phyloP scores from a whole-genome alignment of 2,888 invertebrate genomes.

The Cosmorhoe ocellata region DNA sequence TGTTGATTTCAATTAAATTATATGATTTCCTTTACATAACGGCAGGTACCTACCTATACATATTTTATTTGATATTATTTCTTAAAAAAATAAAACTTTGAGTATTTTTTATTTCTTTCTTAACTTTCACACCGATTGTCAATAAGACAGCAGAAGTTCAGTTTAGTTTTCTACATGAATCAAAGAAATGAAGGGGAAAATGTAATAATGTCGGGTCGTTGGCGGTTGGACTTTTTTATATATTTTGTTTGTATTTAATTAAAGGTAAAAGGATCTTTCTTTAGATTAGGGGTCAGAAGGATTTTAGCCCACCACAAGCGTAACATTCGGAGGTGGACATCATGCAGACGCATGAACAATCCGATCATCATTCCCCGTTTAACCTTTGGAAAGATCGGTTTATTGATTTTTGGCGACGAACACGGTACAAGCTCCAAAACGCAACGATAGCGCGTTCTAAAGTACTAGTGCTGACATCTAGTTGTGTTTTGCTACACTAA shows the following conservation, averaged over 20 bases:
- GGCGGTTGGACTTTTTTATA: too few species aligned
- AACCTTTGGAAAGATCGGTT: conserved; percentile 77
- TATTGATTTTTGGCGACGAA: rapidly evolving
- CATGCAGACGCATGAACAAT: conserved; percentile 66
- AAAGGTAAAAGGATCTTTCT: conserved; percentile 51
- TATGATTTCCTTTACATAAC: too few species aligned
- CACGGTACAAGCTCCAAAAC: conserved; percentile 23
- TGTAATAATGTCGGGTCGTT: too few species aligned
- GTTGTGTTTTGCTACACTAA: conserved; percentile 7
- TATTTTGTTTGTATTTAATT: background rate
- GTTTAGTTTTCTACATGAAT: too few species aligned
- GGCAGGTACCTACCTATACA: too few species aligned
- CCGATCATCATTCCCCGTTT: conserved; percentile 79
- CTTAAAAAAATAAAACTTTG: too few species aligned
- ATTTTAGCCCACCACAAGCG: conserved; percentile 72
- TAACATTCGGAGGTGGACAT: conserved; percentile 75
- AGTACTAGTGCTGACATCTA: conserved; percentile 54
- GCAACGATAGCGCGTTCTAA: conserved; percentile 53
- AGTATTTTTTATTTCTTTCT: too few species aligned
- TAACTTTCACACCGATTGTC: too few species aligned
- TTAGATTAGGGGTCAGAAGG: conserved; percentile 64
- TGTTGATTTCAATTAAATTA: too few species aligned
- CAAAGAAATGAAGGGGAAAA: too few species aligned
- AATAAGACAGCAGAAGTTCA: too few species aligned
- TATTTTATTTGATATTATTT: too few species aligned